These are phyloP conservation scores for Ictalurus punctatus DNA, from an alignment of 2,113 vertebrate species.

Conservation along the genomic window DNA sequence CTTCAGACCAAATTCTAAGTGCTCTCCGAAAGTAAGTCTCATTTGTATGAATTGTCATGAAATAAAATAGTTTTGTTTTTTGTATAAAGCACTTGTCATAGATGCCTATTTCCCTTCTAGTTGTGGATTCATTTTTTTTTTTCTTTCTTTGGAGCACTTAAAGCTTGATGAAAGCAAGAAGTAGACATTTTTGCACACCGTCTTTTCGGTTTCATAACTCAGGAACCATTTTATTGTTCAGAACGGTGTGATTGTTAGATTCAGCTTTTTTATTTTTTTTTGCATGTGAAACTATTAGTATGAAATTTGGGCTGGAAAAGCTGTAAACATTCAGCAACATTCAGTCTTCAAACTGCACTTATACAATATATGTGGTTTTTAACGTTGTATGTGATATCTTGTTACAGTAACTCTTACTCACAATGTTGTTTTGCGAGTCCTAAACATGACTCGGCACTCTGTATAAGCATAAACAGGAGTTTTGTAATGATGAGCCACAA, in stretches of 20 bases:
- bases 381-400: not conserved
- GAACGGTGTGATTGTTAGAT: not conserved
- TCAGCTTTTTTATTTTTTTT: not conserved
- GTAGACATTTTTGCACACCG: not conserved
- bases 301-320: not conserved
- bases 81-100: conserved; percentile 54
- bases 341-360: not conserved
- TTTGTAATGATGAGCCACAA: not conserved
- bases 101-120: not conserved
- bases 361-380: not conserved
- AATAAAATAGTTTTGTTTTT: conserved; percentile 68
- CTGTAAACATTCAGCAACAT: not conserved
- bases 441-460: not conserved
- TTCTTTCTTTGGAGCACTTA: not conserved
- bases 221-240: not conserved
- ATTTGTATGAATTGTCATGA: conserved; percentile 71
- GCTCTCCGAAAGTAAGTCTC: conserved; percentile 33
- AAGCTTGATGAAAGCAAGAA: not conserved
- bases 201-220: not conserved
- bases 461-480: not conserved
- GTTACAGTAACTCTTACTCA: not conserved
- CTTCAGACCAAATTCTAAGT: conserved; percentile 51
- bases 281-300: not conserved
- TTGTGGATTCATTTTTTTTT: no score
- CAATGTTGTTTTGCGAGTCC: not conserved